These are phyloP conservation scores for Neoascia interrupta DNA, from an alignment of 2,888 invertebrate genomes.

Conservation along the genomic window DNA sequence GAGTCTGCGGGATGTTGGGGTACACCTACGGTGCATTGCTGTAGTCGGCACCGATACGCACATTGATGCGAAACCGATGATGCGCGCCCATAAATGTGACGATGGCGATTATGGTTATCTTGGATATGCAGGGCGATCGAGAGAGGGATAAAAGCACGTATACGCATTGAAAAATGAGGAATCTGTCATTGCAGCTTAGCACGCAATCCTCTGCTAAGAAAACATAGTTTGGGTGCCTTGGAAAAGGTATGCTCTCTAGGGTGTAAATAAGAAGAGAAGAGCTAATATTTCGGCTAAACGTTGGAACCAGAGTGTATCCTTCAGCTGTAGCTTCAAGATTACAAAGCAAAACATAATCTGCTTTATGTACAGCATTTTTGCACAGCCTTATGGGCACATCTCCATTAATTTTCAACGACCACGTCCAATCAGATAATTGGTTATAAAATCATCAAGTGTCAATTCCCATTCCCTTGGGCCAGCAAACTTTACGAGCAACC, in stretches of 20 bases:
- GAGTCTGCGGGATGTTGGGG: slow-evolving; percentile 13
- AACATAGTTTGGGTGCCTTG: slow-evolving; percentile 11
- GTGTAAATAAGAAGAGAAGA: too few relatives aligned
- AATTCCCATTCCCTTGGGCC: slow-evolving; percentile 62
- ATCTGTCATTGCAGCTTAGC: slow-evolving; percentile 70
- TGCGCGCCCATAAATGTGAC: slow-evolving; percentile 9
- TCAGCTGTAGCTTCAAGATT: too few relatives aligned
- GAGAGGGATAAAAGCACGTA: slow-evolving; percentile 61
- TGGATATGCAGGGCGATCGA: slow-evolving; percentile 23
- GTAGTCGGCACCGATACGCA: slow-evolving; percentile 17
- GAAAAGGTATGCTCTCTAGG: too few relatives aligned
- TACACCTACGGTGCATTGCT: slow-evolving; percentile 29
- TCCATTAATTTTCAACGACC: slow-evolving; percentile 54
- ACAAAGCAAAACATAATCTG: too few relatives aligned
- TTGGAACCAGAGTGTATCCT: too few relatives aligned
- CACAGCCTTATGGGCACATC: too few relatives aligned
- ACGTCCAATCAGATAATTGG: slow-evolving; percentile 69
- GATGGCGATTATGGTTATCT: slow-evolving; percentile 48
- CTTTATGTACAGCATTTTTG: too few relatives aligned
- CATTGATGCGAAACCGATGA: slow-evolving; percentile 22
- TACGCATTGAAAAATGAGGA: slow-evolving; percentile 65
- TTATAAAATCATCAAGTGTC: slow-evolving; percentile 71
- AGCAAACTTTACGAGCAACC: slow-evolving; percentile 12
- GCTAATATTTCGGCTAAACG: too few relatives aligned
- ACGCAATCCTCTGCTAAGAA: slow-evolving; percentile 64